Conservation (phyloP, 2,888 invertebrate genomes). For the Barypeithes pellucidus region DNA sequence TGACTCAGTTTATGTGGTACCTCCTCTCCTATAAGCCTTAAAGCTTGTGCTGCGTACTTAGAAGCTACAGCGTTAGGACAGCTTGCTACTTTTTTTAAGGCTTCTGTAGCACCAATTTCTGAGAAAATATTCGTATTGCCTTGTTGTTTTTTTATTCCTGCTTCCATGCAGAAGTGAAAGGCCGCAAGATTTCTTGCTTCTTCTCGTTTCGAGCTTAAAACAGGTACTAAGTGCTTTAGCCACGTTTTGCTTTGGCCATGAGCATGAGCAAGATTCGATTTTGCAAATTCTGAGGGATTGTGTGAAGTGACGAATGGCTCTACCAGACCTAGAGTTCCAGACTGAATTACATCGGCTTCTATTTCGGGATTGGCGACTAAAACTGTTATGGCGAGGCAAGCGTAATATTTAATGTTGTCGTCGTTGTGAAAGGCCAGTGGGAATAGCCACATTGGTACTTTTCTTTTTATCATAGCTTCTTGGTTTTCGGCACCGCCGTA, state of each 20-base stretch:
- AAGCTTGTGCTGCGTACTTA: constrained; percentile 94
- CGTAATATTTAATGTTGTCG: constrained; percentile 98
- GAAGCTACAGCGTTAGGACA: constrained; percentile 98
- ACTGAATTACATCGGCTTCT: constrained; percentile 95
- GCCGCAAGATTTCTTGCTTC: constrained; percentile 97
- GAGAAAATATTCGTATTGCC: constrained; percentile 92
- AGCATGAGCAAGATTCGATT: constrained; percentile 91
- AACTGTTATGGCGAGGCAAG: constrained; percentile 97
- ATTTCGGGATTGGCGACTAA: constrained; percentile 98
- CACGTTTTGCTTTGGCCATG: constrained; percentile 97
- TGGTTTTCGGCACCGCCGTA: constrained; percentile 98
- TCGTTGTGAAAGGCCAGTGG: constrained; percentile 97
- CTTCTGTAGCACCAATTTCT: constrained; percentile 96
- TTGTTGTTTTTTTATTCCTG: constrained; percentile 96
- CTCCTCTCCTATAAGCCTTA: constrained; percentile 94
- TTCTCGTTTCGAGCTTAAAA: constrained; percentile 93
- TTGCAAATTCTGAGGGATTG: constrained; percentile 95
- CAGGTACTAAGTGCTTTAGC: constrained; percentile 93
- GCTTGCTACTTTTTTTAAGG: constrained; percentile 95
- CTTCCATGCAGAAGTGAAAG: constrained; percentile 99
- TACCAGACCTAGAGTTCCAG: constrained; percentile 96
- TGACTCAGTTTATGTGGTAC: constrained; percentile 98
- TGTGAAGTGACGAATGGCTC: constrained; percentile 97
- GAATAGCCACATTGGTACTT: constrained; percentile 97
- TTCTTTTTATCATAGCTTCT: constrained; percentile 95